These are phyloP conservation scores for Microctenopoma stevenorrisi DNA, from an alignment of 2,797 vertebrate species.

Conservation along the genomic window DNA sequence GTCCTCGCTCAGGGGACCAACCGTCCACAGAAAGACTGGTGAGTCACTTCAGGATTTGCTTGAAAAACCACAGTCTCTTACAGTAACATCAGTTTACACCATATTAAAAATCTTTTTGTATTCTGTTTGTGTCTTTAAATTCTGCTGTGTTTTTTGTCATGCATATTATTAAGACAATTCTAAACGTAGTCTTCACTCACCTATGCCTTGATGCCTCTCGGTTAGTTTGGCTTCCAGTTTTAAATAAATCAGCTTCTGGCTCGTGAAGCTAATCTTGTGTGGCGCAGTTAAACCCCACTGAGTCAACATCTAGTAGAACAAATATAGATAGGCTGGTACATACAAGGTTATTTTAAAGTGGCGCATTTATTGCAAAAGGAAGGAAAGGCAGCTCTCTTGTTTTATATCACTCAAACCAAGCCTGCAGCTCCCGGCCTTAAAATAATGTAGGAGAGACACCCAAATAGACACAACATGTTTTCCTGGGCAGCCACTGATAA, in stretches of 20 bases:
- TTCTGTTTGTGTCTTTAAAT: not conserved
- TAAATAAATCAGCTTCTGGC: constrained; percentile 63
- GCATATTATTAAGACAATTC: constrained; percentile 43
- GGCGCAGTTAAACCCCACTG: constrained; percentile 69
- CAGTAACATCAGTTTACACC: not conserved
- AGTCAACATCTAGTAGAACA: constrained; percentile 77
- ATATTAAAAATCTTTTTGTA: not conserved
- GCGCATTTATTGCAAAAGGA: constrained; percentile 73
- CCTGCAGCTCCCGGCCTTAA: constrained; percentile 62
- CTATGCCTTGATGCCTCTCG: constrained; percentile 60
- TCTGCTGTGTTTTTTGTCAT: constrained; percentile 19
- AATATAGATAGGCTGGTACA: constrained; percentile 78
- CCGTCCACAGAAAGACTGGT: constrained; percentile 59
- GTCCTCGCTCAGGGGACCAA: constrained; percentile 35
- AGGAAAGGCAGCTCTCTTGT: constrained; percentile 67
- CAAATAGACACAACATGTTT: constrained; percentile 77
- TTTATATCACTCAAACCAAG: constrained; percentile 67
- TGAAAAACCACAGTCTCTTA: not conserved
- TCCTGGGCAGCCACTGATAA: constrained; percentile 68
- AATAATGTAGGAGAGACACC: constrained; percentile 65
- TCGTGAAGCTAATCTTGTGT: constrained; percentile 71
- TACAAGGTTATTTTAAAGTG: constrained; percentile 70
- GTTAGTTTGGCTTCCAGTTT: constrained; percentile 65
- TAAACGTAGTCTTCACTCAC: constrained; percentile 43
- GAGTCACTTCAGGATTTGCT: constrained; percentile 26